Evolutionary conservation across 2,113 vertebrate species (phyloP).

Genomic region (Miniopterus natalensis): DNA sequence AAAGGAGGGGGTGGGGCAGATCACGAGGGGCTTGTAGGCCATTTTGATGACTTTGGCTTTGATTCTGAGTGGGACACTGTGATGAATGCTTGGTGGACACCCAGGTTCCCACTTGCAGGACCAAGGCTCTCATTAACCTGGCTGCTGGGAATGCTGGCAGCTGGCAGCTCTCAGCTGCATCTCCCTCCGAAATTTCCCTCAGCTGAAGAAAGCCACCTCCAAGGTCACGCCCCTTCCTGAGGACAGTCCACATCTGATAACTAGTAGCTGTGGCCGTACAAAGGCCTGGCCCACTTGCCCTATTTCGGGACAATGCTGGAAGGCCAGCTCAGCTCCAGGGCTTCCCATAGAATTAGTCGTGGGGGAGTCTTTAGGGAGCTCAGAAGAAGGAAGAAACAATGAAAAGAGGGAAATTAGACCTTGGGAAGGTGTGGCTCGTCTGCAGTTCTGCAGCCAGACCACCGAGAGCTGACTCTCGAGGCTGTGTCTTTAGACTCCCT

Average conservation of each 20-base stretch:
- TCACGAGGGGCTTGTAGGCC: no score
- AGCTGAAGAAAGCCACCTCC: background rate
- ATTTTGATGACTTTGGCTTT: background rate
- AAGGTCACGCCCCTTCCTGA: background rate
- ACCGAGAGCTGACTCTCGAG: background rate
- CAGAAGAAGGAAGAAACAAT: background rate
- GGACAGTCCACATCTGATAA: no score
- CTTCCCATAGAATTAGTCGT: background rate
- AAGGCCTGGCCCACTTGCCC: background rate
- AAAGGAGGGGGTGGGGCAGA: background rate
- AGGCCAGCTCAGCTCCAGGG: background rate
- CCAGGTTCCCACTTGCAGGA: background rate
- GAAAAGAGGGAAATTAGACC: background rate
- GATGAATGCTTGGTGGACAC: no score
- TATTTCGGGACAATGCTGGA: background rate
- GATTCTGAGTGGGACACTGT: background rate
- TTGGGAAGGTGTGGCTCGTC: background rate
- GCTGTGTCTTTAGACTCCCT: background rate
- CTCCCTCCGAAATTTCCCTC: background rate
- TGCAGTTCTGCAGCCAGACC: background rate
- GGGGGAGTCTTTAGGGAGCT: background rate
- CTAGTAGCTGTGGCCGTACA: background rate
- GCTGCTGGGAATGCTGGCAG: background rate
- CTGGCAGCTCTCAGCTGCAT: background rate
- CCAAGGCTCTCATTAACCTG: background rate